Evolutionary conservation across 2,797 vertebrate species (phyloP).

Genomic region (Natrix natrix): DNA sequence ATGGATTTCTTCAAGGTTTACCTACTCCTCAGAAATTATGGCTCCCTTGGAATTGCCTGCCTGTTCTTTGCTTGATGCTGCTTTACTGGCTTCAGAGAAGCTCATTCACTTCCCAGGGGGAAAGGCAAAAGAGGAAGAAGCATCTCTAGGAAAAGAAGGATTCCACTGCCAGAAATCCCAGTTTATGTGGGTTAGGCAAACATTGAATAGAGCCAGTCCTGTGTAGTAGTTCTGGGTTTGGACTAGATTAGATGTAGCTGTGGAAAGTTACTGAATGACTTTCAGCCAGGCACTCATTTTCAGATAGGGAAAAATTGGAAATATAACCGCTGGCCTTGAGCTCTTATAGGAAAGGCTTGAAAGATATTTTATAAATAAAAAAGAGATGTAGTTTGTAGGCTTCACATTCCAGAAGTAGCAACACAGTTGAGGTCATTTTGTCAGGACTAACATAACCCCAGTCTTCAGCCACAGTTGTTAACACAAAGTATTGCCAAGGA

Average conservation of each 20-base stretch:
- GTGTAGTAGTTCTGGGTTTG: neutral
- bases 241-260: neutral
- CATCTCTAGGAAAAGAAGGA: neutral
- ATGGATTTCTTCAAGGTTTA: neutral
- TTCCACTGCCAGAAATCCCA: neutral
- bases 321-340: neutral
- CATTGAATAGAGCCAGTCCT: neutral
- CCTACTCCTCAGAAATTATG: neutral
- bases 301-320: neutral
- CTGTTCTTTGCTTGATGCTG: neutral
- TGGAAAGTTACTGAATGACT: neutral
- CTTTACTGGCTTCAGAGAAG: neutral
- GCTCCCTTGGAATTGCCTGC: neutral
- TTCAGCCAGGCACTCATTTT: neutral
- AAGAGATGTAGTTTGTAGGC: neutral
- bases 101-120: neutral
- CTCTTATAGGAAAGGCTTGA: neutral
- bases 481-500: neutral
- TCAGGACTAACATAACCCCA: neutral
- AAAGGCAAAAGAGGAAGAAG: neutral
- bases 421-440: neutral
- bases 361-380: neutral
- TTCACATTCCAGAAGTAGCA: neutral
- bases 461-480: neutral
- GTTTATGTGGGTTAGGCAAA: neutral